Percentiles rank a stretch among this genome's conserved stretches.
Evolutionary conservation across 2,113 vertebrate genomes (phyloP).

Genomic region (Pituophis catenifer): DNA sequence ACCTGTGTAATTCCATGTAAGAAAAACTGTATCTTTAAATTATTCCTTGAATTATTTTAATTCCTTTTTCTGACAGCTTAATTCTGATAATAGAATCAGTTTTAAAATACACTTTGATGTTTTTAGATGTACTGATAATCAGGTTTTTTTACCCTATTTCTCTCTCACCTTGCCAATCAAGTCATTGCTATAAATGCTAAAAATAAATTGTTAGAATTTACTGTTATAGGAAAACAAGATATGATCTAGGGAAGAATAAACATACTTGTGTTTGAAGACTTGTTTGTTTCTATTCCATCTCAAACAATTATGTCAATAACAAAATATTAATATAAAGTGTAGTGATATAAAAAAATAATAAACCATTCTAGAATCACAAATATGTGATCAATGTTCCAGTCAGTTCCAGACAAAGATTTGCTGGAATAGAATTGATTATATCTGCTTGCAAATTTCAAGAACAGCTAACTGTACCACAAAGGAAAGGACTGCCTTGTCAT

Average conservation of each 20-base stretch:
- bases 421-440: background rate
- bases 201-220: background rate
- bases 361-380: background rate
- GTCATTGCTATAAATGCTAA: background rate
- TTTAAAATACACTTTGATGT: background rate
- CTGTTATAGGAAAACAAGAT: background rate
- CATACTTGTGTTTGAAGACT: background rate
- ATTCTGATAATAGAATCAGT: background rate
- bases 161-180: background rate
- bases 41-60: background rate
- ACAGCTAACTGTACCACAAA: background rate
- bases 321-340: background rate
- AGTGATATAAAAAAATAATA: background rate
- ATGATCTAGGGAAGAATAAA: background rate
- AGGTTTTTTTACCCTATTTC: background rate
- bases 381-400: background rate
- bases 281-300: background rate
- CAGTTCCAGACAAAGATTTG: background rate
- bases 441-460: background rate
- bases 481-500: background rate
- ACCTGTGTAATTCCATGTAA: background rate
- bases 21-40: background rate
- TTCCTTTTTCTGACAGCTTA: background rate
- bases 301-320: background rate
- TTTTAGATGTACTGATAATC: background rate